These are phyloP conservation scores for Urocyon cinereoargenteus DNA, from an alignment of 2,797 vertebrate species.

Conservation along the genomic window DNA sequence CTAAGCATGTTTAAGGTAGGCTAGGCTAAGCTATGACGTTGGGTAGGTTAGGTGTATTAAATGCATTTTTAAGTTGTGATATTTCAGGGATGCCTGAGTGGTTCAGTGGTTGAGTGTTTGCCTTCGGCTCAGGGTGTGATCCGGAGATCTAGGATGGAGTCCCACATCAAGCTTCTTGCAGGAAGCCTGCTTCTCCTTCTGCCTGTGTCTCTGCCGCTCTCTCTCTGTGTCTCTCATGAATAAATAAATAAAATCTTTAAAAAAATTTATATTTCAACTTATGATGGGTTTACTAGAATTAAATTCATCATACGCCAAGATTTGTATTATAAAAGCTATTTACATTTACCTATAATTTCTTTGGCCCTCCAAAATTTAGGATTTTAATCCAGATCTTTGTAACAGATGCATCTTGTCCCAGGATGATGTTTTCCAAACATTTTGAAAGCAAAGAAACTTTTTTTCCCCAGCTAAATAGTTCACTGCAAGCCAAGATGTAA, in stretches of 20 bases:
- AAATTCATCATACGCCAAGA: not conserved
- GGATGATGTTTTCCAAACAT: not conserved
- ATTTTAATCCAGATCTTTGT: conserved; percentile 32
- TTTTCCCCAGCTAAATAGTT: not conserved
- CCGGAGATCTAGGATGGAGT: too few relatives aligned
- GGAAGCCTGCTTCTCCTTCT: too few relatives aligned
- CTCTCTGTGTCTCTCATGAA: too few relatives aligned
- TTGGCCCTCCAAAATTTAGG: not conserved
- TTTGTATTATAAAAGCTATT: not conserved
- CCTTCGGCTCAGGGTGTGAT: too few relatives aligned
- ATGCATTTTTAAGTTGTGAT: not conserved
- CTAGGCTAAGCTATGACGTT: not conserved
- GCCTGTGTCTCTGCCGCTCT: too few relatives aligned
- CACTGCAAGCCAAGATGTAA: conserved; percentile 25
- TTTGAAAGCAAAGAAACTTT: conserved; percentile 8
- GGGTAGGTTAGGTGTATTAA: not conserved
- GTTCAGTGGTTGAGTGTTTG: too few relatives aligned
- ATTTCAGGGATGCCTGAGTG: not conserved
- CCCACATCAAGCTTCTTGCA: too few relatives aligned
- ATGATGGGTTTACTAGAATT: not conserved
- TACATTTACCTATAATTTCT: not conserved
- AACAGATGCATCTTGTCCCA: not conserved
- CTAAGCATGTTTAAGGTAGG: not conserved
- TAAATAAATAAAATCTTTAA: too few relatives aligned
- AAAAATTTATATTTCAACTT: not conserved